A percentile compares a stretch with the other conserved stretches of the same genome.
Conservation (phyloP, 2,797 vertebrate genomes). For the Chaetophractus vellerosus region DNA sequence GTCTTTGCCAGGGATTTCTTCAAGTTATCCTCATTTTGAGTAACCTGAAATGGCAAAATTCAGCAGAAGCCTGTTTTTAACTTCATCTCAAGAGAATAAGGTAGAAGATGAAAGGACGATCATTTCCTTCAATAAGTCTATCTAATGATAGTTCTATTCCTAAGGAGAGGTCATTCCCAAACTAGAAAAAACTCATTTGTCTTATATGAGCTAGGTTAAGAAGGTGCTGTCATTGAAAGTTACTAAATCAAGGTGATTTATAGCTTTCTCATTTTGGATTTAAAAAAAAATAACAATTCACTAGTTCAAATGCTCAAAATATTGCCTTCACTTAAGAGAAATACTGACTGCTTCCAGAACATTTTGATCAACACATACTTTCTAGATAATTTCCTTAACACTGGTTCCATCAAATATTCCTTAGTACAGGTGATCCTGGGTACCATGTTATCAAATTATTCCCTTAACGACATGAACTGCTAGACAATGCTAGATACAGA, state of each 20-base stretch:
- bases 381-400: conserved; percentile 33
- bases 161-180: not conserved
- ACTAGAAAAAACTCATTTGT: conserved; percentile 28
- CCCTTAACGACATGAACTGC: conserved; percentile 8
- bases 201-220: conserved; percentile 35
- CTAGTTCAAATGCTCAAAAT: not conserved
- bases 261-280: conserved; percentile 10
- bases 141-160: conserved; percentile 38
- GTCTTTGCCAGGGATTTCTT: not conserved
- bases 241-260: conserved; percentile 31
- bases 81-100: not conserved
- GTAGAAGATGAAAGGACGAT: conserved; percentile 51
- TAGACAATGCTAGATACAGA: not conserved
- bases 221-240: not conserved
- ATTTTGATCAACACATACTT: conserved; percentile 42
- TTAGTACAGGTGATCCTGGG: not conserved
- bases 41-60: conserved; percentile 59
- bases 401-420: not conserved
- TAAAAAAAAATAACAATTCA: not conserved
- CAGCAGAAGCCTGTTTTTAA: conserved; percentile 33
- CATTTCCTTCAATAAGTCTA: not conserved
- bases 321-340: conserved; percentile 28
- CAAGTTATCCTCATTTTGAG: conserved; percentile 10
- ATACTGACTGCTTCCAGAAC: not conserved
- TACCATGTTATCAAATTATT: not conserved